Evolutionary conservation across 1,140 invertebrate species (phyloP).

Genomic region (Drosophila nebulosa): DNA sequence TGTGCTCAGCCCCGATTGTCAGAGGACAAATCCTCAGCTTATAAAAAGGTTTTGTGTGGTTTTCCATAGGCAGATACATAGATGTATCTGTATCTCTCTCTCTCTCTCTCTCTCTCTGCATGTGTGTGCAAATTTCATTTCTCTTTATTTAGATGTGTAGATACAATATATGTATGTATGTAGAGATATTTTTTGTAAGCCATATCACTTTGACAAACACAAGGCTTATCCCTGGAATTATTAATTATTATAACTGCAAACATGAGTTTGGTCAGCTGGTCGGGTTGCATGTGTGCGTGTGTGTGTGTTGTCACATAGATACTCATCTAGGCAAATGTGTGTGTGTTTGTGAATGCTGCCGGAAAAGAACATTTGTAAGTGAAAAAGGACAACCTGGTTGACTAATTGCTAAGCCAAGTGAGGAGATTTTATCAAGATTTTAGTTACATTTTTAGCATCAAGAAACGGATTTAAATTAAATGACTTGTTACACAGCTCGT

Average conservation of each 20-base stretch:
- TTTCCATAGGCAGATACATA: not conserved
- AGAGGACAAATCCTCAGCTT: slow-evolving; percentile 22
- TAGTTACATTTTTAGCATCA: not conserved
- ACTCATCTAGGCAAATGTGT: not conserved
- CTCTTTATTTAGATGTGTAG: not conserved
- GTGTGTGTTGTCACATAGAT: slow-evolving; percentile 1
- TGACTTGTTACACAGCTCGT: not conserved
- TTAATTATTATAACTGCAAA: slow-evolving; percentile 75
- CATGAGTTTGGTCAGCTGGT: slow-evolving; percentile 58
- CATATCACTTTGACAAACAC: slow-evolving; percentile 76
- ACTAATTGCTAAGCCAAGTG: slow-evolving; percentile 50
- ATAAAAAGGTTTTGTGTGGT: slow-evolving; percentile 10
- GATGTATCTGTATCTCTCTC: slow-evolving; percentile 13
- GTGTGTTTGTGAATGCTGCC: slow-evolving; percentile 3
- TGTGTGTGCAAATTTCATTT: slow-evolving; percentile 35
- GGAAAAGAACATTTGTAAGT: too few relatives aligned
- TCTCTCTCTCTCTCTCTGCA: slow-evolving; percentile 25
- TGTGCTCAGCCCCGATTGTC: not conserved
- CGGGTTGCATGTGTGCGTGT: not conserved
- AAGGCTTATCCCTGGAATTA: slow-evolving; percentile 74
- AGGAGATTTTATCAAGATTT: slow-evolving; percentile 13
- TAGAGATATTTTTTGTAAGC: slow-evolving; percentile 29
- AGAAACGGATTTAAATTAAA: not conserved
- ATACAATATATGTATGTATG: too few relatives aligned
- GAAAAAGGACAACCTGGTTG: slow-evolving; percentile 43